Conservation (phyloP, 2,113 vertebrate species). For the Cephalopterus ornatus region DNA sequence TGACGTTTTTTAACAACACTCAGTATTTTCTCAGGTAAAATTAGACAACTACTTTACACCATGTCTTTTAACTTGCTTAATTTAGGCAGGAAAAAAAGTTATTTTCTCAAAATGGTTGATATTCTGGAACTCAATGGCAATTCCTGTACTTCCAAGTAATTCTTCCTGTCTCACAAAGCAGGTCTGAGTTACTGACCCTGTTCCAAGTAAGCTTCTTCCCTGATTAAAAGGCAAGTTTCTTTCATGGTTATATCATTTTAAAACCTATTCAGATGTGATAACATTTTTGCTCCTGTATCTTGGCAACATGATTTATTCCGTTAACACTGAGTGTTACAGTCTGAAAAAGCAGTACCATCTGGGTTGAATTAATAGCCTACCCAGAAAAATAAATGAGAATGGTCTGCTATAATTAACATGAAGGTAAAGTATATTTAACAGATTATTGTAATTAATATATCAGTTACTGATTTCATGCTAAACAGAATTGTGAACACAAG, state of each 20-base stretch:
- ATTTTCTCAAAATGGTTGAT: conserved; percentile 38
- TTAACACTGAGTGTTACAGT: conserved; percentile 74
- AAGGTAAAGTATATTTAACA: conserved; percentile 84
- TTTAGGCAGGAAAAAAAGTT: background rate
- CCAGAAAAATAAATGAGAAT: conserved; percentile 81
- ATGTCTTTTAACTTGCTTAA: background rate
- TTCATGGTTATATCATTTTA: conserved; percentile 68
- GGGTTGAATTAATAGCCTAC: conserved; percentile 82
- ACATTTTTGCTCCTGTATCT: conserved; percentile 80
- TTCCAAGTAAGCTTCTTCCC: conserved; percentile 45
- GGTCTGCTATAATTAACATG: conserved; percentile 80
- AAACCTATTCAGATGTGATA: conserved; percentile 78
- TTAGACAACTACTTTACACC: background rate
- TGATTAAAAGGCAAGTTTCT: conserved; percentile 70
- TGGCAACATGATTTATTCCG: conserved; percentile 83
- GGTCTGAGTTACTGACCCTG: conserved; percentile 23
- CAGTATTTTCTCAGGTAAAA: background rate
- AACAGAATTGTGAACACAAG: conserved; percentile 76
- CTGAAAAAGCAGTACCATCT: conserved; percentile 81
- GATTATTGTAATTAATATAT: conserved; percentile 85
- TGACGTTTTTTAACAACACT: background rate
- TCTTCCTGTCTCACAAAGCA: background rate
- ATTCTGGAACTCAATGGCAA: conserved; percentile 45
- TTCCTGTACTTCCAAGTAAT: conserved; percentile 32
- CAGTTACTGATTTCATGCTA: conserved; percentile 79